Evolutionary conservation across 35 echinoderm and acorn worm genomes (phyloP).

Genomic region (Amphiura filiformis): DNA sequence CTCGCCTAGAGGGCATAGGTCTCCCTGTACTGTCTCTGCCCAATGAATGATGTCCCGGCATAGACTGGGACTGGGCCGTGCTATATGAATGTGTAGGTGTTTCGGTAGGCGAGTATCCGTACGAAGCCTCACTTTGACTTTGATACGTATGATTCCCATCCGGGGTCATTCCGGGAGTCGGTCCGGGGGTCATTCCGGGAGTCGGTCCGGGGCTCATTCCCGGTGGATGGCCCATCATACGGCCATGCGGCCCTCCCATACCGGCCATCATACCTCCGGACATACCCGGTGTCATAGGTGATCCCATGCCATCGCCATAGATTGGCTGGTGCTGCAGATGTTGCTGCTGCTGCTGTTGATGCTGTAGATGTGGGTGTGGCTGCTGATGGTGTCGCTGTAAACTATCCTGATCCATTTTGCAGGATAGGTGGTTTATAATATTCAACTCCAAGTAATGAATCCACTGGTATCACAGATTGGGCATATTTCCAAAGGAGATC

Average conservation of each 20-base stretch:
- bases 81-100: conserved; percentile 96
- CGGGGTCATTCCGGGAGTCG: conserved; percentile 16
- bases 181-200: too few species aligned
- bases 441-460: too few species aligned
- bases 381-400: too few species aligned
- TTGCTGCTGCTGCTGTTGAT: not conserved
- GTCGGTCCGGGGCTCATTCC: conserved; percentile 1
- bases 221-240: not conserved
- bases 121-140: conserved; percentile 47
- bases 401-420: not conserved
- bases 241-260: not conserved
- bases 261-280: not conserved
- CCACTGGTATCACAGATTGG: not conserved
- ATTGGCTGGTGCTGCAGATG: too few species aligned
- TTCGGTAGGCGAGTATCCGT: conserved; percentile 68
- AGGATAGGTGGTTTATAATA: too few species aligned
- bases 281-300: not conserved
- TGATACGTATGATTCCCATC: conserved; percentile 25
- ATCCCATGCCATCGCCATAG: not conserved
- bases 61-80: conserved; percentile 66
- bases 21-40: conserved; percentile 50
- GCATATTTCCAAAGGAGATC: not conserved
- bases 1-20: conserved; percentile 38
- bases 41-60: conserved; percentile 51
- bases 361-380: not conserved